Percentiles rank a stretch among this genome's conserved stretches.
phyloP scores from a whole-genome alignment of 2,888 invertebrate genomes.

The Machimus atricapillus region DNA sequence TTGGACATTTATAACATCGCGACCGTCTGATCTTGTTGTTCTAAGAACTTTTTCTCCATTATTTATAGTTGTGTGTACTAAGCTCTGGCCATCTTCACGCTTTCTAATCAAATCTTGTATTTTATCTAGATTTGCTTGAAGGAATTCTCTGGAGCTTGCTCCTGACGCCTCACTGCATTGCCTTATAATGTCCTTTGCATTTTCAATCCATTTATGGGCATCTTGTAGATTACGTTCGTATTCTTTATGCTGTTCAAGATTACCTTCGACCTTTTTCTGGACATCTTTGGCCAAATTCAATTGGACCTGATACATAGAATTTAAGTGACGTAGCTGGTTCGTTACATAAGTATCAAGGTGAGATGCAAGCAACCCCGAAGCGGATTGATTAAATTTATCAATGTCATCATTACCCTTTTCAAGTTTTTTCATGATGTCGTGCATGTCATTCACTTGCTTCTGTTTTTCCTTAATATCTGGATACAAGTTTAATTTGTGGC shows the following conservation, averaged over 20 bases:
- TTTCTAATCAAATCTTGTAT: constrained; percentile 81
- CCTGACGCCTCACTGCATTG: constrained; percentile 81
- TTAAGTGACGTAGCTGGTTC: constrained; percentile 84
- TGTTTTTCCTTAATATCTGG: constrained; percentile 83
- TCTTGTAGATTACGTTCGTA: constrained; percentile 79
- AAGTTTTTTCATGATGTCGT: constrained; percentile 76
- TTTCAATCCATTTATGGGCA: constrained; percentile 84
- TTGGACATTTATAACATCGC: constrained; percentile 84
- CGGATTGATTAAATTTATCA: constrained; percentile 81
- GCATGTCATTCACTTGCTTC: constrained; percentile 82
- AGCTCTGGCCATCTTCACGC: constrained; percentile 85
- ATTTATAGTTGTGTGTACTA: constrained; percentile 86
- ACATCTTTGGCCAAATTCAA: constrained; percentile 89
- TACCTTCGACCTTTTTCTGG: constrained; percentile 87
- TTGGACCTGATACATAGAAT: constrained; percentile 88
- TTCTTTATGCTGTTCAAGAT: constrained; percentile 82
- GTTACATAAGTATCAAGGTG: constrained; percentile 87
- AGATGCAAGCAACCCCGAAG: constrained; percentile 77
- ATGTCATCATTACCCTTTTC: constrained; percentile 82
- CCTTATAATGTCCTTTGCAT: constrained; percentile 82
- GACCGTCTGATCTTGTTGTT: constrained; percentile 87
- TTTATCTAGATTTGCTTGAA: constrained; percentile 80
- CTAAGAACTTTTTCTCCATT: constrained; percentile 89
- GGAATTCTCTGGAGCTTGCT: constrained; percentile 79
- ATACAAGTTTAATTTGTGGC: constrained; percentile 83